Conservation (phyloP, 35 echinoderm and acorn worm species). For the Lytechinus variegatus region DNA sequence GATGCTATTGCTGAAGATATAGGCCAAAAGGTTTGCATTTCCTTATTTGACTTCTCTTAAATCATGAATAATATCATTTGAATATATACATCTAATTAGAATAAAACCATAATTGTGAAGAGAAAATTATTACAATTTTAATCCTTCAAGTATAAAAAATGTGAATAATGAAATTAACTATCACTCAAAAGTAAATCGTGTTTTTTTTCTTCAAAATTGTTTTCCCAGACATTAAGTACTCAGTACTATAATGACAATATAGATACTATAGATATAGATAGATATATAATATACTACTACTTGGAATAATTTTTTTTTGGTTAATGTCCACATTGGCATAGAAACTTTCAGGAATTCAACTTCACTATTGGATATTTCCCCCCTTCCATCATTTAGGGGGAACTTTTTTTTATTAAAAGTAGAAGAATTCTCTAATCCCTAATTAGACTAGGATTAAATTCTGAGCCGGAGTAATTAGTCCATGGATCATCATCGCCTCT, state of each 20-base stretch:
- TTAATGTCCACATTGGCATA: background rate
- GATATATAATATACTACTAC: too few relatives aligned
- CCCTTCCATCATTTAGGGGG: background rate
- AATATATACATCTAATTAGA: too few relatives aligned
- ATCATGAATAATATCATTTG: background rate
- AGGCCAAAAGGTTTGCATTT: slow-evolving; percentile 11
- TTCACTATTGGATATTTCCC: background rate
- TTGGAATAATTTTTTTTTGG: background rate
- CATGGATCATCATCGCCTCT: background rate
- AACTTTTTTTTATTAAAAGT: background rate
- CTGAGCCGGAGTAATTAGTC: background rate
- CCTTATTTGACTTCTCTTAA: background rate
- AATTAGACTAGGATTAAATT: background rate
- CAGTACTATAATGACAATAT: too few relatives aligned
- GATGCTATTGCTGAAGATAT: slow-evolving; percentile 1
- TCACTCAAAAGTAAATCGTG: too few relatives aligned
- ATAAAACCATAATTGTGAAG: too few relatives aligned
- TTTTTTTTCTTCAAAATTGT: too few relatives aligned
- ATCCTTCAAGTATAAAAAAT: too few relatives aligned
- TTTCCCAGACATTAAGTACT: too few relatives aligned
- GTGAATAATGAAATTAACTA: too few relatives aligned
- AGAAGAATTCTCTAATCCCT: background rate
- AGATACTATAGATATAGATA: too few relatives aligned
- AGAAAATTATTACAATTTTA: too few relatives aligned
- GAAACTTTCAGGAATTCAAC: background rate